Evolutionary conservation across 1,140 invertebrate species (phyloP), one percentile per base, ranked within the genome.

Genomic region (Archivesica marissinica): DNA sequence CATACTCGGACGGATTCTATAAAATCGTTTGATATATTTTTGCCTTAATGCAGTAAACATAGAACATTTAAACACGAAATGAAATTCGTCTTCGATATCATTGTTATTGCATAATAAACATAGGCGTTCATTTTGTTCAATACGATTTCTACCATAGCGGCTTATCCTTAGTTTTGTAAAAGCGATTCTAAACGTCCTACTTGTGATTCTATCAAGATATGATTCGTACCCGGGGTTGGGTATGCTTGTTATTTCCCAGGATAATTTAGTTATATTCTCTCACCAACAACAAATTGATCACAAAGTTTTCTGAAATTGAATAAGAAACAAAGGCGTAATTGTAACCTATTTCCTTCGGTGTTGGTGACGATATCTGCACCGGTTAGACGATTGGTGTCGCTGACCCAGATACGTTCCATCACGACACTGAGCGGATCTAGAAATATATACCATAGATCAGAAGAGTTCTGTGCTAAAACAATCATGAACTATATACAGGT

Each of bases 361-460:
- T 66, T 74, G 11, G 76, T 50, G 20, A 54, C 61, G 4, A 75
- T 25, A 28, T 84, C 81, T 23, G 81, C 44, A 17, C 30, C 52
- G n/a, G 33, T 72, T 17, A 84, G 17, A 11, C 70, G 50, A 33
- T 84, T 84, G 9, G 52, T 66, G 39, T 84, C 81, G 6, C 81
- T 76, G 39, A 44, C 44, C 81, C 81, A 84, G n/a, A 84, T 75
- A 25, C 76, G 70, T 17, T 75, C 23, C 41, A 84, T 75, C 11
- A 66, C 56, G 3, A 39, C 72, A 50, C 52, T 76, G 13, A 75
- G 52, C 7, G 25, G 23, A 20, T 54, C 66, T 0, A n/a, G n/a
- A n/a, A n/a, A n/a, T n/a, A n/a, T n/a, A n/a, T n/a, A n/a, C n/a
- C n/a, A n/a, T n/a, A n/a, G 54, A 50, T n/a, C 33, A 33, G 35